Conservation (phyloP, 2,888 invertebrate species). For the Latheticus oryzae region DNA sequence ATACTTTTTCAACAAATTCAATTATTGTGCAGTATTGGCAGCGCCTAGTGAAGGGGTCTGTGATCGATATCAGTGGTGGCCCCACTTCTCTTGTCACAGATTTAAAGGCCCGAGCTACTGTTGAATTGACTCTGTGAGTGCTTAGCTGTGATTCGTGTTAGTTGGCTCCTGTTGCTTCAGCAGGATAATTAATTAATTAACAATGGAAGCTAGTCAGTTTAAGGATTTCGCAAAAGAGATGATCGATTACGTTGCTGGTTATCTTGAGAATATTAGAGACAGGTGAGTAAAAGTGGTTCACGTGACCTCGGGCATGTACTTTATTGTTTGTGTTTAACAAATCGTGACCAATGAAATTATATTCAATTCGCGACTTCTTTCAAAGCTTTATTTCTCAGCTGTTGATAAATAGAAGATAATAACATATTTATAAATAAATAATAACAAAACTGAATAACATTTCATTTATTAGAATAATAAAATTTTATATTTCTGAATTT, state of each 20-base stretch:
- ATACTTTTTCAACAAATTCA: slow-evolving; percentile 3
- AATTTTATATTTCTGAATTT: no score
- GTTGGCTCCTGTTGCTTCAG: slow-evolving; percentile 30
- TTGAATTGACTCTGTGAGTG: slow-evolving; percentile 41
- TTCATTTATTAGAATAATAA: no score
- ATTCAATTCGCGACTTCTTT: no score
- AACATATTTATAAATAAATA: no score
- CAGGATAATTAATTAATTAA: slow-evolving; percentile 26
- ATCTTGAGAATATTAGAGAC: slow-evolving; percentile 93
- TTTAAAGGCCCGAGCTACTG: slow-evolving; percentile 52
- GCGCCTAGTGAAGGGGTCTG: slow-evolving; percentile 39
- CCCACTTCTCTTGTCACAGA: slow-evolving; percentile 48
- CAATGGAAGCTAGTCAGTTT: slow-evolving; percentile 85
- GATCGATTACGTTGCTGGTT: slow-evolving; percentile 93
- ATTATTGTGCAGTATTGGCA: slow-evolving; percentile 3
- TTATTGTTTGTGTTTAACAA: no score
- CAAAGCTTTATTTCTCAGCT: no score
- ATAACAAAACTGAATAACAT: no score
- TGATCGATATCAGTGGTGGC: slow-evolving; percentile 52
- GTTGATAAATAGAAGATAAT: no score
- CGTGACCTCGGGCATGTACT: no score
- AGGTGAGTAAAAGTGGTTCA: slow-evolving; percentile 70
- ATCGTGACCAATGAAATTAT: no score
- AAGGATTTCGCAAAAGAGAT: slow-evolving; percentile 92
- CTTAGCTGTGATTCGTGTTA: slow-evolving; percentile 30